phyloP scores from a whole-genome alignment of 2,888 invertebrate genomes.

The Branchipolynoe longqiensis region DNA sequence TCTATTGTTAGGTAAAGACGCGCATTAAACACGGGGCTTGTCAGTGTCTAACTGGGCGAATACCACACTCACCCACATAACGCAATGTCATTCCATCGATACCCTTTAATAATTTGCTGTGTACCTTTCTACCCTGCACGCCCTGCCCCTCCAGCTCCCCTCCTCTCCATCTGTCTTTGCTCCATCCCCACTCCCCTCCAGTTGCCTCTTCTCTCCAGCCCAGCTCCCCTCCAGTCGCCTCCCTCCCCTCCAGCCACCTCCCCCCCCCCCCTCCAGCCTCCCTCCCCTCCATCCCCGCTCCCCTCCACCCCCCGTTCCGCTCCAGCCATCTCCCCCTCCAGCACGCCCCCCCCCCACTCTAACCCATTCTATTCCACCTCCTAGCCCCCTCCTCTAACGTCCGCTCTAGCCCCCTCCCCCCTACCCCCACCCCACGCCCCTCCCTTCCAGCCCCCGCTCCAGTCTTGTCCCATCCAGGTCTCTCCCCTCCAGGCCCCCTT shows the following conservation, averaged over 20 bases:
- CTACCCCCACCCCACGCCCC: not conserved
- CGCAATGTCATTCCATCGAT: too few species aligned
- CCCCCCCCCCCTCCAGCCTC: not conserved
- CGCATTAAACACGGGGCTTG: too few species aligned
- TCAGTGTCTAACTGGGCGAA: too few species aligned
- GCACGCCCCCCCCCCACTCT: not conserved
- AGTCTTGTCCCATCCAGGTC: not conserved
- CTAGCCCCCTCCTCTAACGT: not conserved
- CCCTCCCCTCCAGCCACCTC: not conserved
- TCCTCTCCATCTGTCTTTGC: not conserved
- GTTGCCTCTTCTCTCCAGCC: not conserved
- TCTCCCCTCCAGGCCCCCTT: not conserved
- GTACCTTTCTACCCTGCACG: not conserved
- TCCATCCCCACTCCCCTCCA: not conserved
- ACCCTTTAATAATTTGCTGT: too few species aligned
- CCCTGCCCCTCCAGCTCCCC: slow-evolving; percentile 1
- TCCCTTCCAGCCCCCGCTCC: not conserved
- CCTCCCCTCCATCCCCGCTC: not conserved
- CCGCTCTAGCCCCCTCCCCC: not conserved
- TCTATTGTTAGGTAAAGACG: too few species aligned
- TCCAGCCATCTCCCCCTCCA: not conserved
- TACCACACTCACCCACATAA: too few species aligned
- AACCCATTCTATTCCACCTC: not conserved
- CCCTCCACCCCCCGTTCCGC: not conserved
- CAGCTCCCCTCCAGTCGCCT: not conserved